Evolutionary conservation across 1,140 invertebrate genomes (phyloP).

Genomic region (Marisa cornuarietis): DNA sequence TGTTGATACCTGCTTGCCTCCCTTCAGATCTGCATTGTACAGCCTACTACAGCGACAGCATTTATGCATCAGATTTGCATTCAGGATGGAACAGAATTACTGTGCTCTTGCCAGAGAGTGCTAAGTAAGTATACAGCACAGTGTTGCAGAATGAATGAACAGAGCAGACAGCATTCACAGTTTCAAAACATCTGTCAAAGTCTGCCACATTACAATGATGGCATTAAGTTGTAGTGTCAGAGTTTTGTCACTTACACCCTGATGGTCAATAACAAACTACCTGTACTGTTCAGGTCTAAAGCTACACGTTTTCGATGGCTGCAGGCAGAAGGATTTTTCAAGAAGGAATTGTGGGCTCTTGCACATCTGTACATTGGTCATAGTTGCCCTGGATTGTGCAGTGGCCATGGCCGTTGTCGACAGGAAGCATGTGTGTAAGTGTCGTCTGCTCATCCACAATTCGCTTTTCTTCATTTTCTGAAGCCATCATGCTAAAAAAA

Average conservation of each 20-base stretch:
- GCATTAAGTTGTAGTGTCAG: too few species aligned
- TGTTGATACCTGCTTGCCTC: slow-evolving; percentile 48
- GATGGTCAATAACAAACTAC: too few species aligned
- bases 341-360: slow-evolving; percentile 59
- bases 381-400: slow-evolving; percentile 63
- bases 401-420: slow-evolving; percentile 64
- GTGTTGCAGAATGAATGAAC: too few species aligned
- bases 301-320: slow-evolving; percentile 56
- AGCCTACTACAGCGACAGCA: slow-evolving; percentile 41
- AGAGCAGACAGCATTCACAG: too few species aligned
- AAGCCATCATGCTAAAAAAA: too few species aligned
- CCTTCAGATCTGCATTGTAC: slow-evolving; percentile 57
- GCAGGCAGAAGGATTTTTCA: slow-evolving; percentile 45
- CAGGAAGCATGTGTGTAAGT: slow-evolving; percentile 52
- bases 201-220: too few species aligned
- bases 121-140: slow-evolving; percentile 40
- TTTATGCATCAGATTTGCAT: slow-evolving; percentile 50
- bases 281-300: slow-evolving; percentile 44
- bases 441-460: not conserved
- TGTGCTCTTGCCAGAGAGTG: slow-evolving; percentile 54
- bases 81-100: slow-evolving; percentile 58
- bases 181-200: too few species aligned
- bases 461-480: too few species aligned
- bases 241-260: too few species aligned
- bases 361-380: slow-evolving; percentile 66